Evolutionary conservation across 2,888 invertebrate species (phyloP).

Genomic region (Mantis religiosa): DNA sequence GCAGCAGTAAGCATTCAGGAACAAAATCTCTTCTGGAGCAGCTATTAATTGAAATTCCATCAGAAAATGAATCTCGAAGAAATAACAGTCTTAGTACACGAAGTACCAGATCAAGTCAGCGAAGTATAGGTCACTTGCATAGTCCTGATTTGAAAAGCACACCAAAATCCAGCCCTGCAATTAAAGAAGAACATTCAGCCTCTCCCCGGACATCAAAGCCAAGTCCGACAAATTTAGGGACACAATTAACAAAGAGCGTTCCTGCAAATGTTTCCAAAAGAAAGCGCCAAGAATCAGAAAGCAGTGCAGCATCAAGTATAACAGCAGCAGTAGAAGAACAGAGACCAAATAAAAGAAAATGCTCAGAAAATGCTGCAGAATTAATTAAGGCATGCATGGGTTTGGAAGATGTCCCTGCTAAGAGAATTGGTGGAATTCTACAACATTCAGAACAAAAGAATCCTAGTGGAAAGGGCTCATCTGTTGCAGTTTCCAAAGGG

Average conservation of each 20-base stretch:
- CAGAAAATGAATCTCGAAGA: conserved; percentile 44
- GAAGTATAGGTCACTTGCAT: not conserved
- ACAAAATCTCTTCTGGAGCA: conserved; percentile 63
- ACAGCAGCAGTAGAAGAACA: conserved; percentile 39
- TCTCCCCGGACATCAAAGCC: conserved; percentile 27
- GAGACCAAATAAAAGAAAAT: conserved; percentile 55
- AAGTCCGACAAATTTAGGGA: conserved; percentile 36
- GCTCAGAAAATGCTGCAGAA: conserved; percentile 58
- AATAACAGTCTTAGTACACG: conserved; percentile 39
- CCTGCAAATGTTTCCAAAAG: conserved; percentile 50
- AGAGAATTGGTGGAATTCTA: conserved; percentile 12
- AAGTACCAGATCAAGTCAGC: conserved; percentile 38
- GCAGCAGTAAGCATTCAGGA: conserved; percentile 30
- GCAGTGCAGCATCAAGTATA: conserved; percentile 49
- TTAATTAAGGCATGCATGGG: conserved; percentile 55
- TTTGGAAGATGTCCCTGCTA: conserved; percentile 42
- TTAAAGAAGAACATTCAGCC: conserved; percentile 20
- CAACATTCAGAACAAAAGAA: conserved; percentile 16
- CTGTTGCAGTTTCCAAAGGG: not conserved
- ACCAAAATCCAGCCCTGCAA: conserved; percentile 9
- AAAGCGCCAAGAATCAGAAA: conserved; percentile 75
- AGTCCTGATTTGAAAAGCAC: conserved; percentile 18
- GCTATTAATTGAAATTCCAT: conserved; percentile 79
- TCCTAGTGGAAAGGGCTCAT: not conserved
- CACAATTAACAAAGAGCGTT: conserved; percentile 24